Evolutionary conservation across 2,888 invertebrate species (phyloP).

Genomic region (Sericinus montela): DNA sequence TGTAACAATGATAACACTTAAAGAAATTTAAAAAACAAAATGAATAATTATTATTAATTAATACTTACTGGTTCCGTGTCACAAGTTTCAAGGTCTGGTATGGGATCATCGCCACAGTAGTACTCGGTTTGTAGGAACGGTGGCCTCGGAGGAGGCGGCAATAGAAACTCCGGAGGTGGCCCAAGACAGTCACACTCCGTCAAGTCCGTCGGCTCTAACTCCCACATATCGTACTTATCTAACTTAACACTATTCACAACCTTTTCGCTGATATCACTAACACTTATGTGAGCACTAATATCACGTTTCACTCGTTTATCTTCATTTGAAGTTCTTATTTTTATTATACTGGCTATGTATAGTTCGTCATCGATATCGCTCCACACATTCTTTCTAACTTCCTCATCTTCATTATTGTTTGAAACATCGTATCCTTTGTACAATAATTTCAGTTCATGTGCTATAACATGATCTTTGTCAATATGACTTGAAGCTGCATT

Average conservation of each 20-base stretch:
- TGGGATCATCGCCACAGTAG: conserved; percentile 85
- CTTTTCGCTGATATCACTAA: conserved; percentile 70
- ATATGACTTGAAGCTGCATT: conserved; percentile 12
- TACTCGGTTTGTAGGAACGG: conserved; percentile 84
- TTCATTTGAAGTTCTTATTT: conserved; percentile 66
- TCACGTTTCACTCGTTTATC: conserved; percentile 72
- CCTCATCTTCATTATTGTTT: conserved; percentile 50
- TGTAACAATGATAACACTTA: no score
- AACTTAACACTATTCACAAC: conserved; percentile 79
- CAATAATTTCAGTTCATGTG: conserved; percentile 34
- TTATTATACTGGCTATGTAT: conserved; percentile 70
- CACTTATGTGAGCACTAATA: conserved; percentile 59
- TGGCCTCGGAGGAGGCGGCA: conserved; percentile 87
- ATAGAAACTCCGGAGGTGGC: conserved; percentile 85
- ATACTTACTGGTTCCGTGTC: conserved; percentile 87
- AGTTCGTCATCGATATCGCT: conserved; percentile 72
- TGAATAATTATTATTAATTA: background rate
- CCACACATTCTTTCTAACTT: conserved; percentile 68
- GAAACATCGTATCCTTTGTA: conserved; percentile 38
- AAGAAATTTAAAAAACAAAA: no score
- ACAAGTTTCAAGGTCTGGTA: conserved; percentile 86
- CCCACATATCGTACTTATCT: conserved; percentile 83
- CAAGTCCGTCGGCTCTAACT: conserved; percentile 84
- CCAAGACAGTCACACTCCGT: conserved; percentile 88
- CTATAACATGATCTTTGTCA: conserved; percentile 49